A percentile compares a stretch with the other conserved stretches of the same genome.
Evolutionary conservation across 2,888 invertebrate genomes (phyloP).

Genomic region (Pristionchus entomophagus): DNA sequence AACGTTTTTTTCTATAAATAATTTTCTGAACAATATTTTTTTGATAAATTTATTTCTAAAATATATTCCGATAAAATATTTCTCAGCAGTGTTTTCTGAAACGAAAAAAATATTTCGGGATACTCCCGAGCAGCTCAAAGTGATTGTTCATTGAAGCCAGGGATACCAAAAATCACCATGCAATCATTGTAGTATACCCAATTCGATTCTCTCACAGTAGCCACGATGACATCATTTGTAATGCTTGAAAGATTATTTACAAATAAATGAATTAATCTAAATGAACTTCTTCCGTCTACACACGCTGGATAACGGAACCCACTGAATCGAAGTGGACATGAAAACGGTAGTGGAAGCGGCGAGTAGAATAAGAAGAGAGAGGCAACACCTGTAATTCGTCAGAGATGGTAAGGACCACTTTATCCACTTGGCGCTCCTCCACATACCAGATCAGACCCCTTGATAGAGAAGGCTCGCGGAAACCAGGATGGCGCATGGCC

Average conservation of each 20-base stretch:
- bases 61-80: too few relatives aligned
- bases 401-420: too few relatives aligned
- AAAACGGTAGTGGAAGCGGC: not conserved
- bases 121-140: too few relatives aligned
- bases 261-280: not conserved
- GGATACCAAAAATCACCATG: not conserved
- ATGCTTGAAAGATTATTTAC: not conserved
- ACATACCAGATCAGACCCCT: too few relatives aligned
- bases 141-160: too few relatives aligned
- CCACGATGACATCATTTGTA: not conserved
- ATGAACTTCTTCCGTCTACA: slow-evolving; percentile 5
- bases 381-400: too few relatives aligned
- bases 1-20: too few relatives aligned
- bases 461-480: not conserved
- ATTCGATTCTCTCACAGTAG: not conserved
- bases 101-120: too few relatives aligned
- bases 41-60: too few relatives aligned
- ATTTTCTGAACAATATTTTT: too few relatives aligned
- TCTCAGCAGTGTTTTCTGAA: too few relatives aligned
- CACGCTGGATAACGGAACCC: not conserved
- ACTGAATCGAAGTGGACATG: slow-evolving; percentile 1
- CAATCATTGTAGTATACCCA: slow-evolving; percentile 18
- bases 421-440: too few relatives aligned
- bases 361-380: not conserved
- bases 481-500: not conserved